Percentiles rank a stretch among this genome's conserved stretches.
These are phyloP conservation scores for Drosophila hydei DNA, from an alignment of 1,140 invertebrate species.

Conservation along the genomic window DNA sequence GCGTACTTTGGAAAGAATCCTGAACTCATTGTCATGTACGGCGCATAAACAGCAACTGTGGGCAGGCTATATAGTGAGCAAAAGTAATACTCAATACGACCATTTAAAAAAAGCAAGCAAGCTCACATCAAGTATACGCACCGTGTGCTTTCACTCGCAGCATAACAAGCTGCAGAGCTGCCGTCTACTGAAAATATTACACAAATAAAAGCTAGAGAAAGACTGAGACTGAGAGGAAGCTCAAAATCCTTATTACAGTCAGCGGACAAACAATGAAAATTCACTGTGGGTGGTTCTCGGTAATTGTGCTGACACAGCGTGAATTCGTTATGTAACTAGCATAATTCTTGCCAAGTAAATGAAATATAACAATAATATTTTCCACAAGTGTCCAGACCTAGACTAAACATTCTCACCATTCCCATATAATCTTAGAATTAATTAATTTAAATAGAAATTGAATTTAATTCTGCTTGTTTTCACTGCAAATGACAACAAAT, in stretches of 20 bases:
- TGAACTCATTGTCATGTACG: conserved; percentile 75
- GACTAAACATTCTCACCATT: conserved; percentile 1
- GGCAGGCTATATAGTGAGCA: conserved; percentile 2
- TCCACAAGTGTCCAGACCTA: background rate
- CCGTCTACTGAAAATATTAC: conserved; percentile 51
- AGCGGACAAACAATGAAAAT: conserved; percentile 45
- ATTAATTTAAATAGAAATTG: conserved; percentile 35
- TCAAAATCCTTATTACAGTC: conserved; percentile 63
- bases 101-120: conserved; percentile 29
- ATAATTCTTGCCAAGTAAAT: conserved; percentile 20
- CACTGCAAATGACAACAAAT: conserved; percentile 11
- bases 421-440: conserved; percentile 21
- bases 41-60: conserved; percentile 59
- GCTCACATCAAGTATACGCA: conserved; percentile 57
- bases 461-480: conserved; percentile 11
- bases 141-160: conserved; percentile 21
- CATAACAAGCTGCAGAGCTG: conserved; percentile 38
- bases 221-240: background rate
- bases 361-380: conserved; percentile 34
- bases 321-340: conserved; percentile 28
- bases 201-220: conserved; percentile 29
- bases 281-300: conserved; percentile 17
- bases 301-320: conserved; percentile 40
- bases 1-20: conserved; percentile 38
- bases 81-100: conserved; percentile 52